Conservation (phyloP, 1,140 invertebrate genomes). For the Galendromus occidentalis region DNA sequence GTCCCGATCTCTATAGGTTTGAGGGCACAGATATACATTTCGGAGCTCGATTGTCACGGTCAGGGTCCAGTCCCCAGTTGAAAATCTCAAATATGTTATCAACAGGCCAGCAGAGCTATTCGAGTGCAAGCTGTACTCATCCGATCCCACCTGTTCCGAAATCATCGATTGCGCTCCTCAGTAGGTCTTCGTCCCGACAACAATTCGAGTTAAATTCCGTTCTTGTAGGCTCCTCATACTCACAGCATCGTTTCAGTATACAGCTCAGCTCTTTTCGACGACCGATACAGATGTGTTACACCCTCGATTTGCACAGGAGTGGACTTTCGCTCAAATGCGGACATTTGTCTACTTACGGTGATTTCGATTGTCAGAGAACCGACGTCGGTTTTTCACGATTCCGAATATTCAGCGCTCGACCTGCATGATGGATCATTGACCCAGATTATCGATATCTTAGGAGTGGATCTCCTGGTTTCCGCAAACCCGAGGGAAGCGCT, state of each 20-base stretch:
- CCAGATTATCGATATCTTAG: no score
- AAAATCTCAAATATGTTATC: background rate
- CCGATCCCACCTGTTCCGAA: background rate
- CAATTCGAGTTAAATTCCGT: background rate
- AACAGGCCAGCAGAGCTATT: background rate
- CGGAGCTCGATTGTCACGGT: no score
- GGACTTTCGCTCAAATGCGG: background rate
- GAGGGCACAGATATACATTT: no score
- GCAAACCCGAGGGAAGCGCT: background rate
- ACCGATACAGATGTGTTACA: constrained; percentile 3
- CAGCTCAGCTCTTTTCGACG: background rate
- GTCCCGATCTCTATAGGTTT: no score
- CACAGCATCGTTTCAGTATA: background rate
- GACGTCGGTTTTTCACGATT: no score
- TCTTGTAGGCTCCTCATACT: no score
- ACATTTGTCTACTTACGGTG: background rate
- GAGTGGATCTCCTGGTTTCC: background rate
- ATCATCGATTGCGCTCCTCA: background rate
- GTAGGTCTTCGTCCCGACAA: background rate
- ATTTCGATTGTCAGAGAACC: no score
- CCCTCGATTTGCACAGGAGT: background rate
- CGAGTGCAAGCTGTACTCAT: background rate
- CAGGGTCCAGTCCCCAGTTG: no score
- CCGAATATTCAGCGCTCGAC: no score
- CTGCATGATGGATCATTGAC: no score